Conservation (phyloP, 1,140 invertebrate genomes). For the Wiebesia pumilae region DNA sequence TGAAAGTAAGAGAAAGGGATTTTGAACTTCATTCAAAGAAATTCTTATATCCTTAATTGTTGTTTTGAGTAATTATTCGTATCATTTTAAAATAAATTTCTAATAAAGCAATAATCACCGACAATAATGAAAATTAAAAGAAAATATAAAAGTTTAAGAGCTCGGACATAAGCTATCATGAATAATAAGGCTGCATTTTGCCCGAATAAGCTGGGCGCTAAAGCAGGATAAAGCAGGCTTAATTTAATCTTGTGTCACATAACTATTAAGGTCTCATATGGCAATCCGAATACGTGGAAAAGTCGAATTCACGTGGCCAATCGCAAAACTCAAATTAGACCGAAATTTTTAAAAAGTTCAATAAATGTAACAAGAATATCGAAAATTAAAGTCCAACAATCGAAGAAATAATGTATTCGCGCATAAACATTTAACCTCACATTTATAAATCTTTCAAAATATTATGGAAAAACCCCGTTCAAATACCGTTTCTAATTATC, state of each 20-base stretch:
- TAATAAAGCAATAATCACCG: too few relatives aligned
- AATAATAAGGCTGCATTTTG: slow-evolving; percentile 27
- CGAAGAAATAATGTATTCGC: too few relatives aligned
- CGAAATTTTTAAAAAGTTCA: not conserved
- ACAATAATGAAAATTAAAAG: not conserved
- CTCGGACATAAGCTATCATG: slow-evolving; percentile 15
- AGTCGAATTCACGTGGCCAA: slow-evolving; percentile 13
- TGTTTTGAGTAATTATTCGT: too few relatives aligned
- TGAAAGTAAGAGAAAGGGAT: too few relatives aligned
- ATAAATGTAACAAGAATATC: not conserved
- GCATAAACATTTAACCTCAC: too few relatives aligned
- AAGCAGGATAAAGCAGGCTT: slow-evolving; percentile 14
- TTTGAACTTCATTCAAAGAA: too few relatives aligned
- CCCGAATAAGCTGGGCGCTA: not conserved
- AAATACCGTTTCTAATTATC: not conserved
- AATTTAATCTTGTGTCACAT: slow-evolving; percentile 35
- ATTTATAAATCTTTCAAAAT: too few relatives aligned
- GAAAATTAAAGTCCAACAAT: too few relatives aligned
- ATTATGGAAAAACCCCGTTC: too few relatives aligned
- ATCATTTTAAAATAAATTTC: too few relatives aligned
- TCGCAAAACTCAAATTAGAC: not conserved
- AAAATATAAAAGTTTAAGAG: not conserved
- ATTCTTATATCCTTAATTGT: too few relatives aligned
- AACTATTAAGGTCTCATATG: slow-evolving; percentile 24
- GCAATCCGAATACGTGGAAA: not conserved